Evolutionary conservation across 2,113 vertebrate species (phyloP).

Genomic region (Urocynchramus pylzowi): DNA sequence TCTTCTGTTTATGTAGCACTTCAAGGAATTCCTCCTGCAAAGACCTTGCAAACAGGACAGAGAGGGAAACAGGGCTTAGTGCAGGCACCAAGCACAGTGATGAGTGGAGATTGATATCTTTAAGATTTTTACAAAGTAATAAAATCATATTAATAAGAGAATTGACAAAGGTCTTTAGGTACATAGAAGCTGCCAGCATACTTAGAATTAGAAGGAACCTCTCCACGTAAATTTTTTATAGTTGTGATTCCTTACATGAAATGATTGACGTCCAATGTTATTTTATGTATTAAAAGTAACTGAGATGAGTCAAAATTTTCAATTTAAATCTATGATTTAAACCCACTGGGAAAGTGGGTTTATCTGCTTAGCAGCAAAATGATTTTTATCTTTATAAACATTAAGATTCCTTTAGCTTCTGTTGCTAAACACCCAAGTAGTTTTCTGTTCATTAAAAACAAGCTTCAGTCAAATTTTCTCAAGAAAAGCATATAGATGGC

Average conservation of each 20-base stretch:
- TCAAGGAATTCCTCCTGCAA: neutral
- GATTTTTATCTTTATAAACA: neutral
- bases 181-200: neutral
- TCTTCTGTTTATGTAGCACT: neutral
- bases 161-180: neutral
- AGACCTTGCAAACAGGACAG: neutral
- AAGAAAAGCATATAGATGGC: neutral
- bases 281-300: neutral
- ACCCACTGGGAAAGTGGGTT: neutral
- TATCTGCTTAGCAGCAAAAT: neutral
- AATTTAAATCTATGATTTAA: neutral
- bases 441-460: neutral
- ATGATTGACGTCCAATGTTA: neutral
- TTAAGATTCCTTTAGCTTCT: neutral
- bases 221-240: neutral
- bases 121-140: neutral
- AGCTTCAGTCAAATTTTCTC: neutral
- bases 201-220: neutral
- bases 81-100: neutral
- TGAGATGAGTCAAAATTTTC: neutral
- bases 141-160: neutral
- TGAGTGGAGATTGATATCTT: rapidly evolving
- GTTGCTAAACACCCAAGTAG: neutral
- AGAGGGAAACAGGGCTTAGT: neutral
- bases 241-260: neutral